phyloP scores from a whole-genome alignment of 2,113 vertebrate species.

The Ictalurus punctatus region DNA sequence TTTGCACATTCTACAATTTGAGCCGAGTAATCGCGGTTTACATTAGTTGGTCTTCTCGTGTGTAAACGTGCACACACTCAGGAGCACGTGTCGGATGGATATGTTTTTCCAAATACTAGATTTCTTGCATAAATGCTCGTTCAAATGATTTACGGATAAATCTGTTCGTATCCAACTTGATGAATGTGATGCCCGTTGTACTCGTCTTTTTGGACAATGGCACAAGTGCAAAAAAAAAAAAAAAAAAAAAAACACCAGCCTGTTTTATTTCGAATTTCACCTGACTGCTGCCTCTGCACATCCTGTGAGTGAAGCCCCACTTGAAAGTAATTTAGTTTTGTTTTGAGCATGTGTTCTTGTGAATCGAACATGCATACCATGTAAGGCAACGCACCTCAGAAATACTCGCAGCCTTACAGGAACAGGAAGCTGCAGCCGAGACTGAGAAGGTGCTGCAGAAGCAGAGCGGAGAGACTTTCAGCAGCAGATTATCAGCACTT shows the following conservation, averaged over 20 bases:
- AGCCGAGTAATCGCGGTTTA: neutral
- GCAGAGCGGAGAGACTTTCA: neutral
- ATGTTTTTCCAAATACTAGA: neutral
- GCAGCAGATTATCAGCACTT: neutral
- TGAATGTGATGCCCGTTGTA: neutral
- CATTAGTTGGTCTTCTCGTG: neutral
- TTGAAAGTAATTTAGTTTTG: slow-evolving; percentile 22
- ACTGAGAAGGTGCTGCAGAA: slow-evolving; percentile 11
- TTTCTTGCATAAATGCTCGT: neutral
- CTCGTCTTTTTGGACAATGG: neutral
- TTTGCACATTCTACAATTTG: neutral
- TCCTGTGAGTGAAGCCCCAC: neutral
- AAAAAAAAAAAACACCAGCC: neutral
- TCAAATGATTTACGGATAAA: neutral
- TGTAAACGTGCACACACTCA: neutral
- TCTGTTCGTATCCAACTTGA: neutral
- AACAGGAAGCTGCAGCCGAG: slow-evolving; percentile 42
- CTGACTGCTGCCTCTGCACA: neutral
- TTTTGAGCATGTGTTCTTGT: slow-evolving; percentile 12
- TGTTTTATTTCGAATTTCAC: neutral
- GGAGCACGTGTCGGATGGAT: neutral
- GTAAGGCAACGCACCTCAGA: slow-evolving; percentile 34
- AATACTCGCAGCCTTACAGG: slow-evolving; percentile 12
- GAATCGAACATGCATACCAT: slow-evolving; percentile 16
- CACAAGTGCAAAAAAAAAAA: neutral